These are phyloP conservation scores for Suillia variegata DNA, from an alignment of 2,888 invertebrate species.

Conservation along the genomic window DNA sequence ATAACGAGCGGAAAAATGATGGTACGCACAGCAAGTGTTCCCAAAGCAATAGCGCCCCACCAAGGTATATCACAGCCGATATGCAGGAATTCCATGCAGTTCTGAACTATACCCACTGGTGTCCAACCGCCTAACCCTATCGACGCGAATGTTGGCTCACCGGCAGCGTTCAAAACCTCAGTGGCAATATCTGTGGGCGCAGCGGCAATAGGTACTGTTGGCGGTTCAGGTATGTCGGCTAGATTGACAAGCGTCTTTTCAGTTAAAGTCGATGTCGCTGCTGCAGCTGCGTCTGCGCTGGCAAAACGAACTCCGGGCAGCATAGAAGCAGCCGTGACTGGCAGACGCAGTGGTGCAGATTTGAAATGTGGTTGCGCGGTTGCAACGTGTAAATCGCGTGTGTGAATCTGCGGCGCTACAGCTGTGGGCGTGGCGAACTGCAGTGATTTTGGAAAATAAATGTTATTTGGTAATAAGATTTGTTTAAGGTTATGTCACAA, in stretches of 20 bases:
- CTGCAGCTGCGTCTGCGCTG: conserved; percentile 35
- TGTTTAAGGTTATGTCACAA: conserved; percentile 53
- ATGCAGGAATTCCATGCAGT: conserved; percentile 82
- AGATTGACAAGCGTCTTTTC: conserved; percentile 39
- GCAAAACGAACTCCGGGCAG: conserved; percentile 39
- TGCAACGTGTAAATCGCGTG: conserved; percentile 42
- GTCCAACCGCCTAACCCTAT: conserved; percentile 83
- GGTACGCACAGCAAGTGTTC: conserved; percentile 78
- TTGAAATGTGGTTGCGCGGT: no score
- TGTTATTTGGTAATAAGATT: conserved; percentile 27
- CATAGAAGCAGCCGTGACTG: no score
- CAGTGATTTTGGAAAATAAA: conserved; percentile 8
- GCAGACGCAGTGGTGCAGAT: conserved; percentile 10
- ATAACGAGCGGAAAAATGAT: conserved; percentile 86
- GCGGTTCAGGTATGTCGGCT: conserved; percentile 50
- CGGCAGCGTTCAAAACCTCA: conserved; percentile 50
- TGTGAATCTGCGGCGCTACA: conserved; percentile 14
- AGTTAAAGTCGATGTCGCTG: conserved; percentile 10
- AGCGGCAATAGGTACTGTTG: conserved; percentile 41
- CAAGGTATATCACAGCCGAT: conserved; percentile 83
- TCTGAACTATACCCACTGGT: conserved; percentile 83
- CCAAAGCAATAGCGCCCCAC: conserved; percentile 87
- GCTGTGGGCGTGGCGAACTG: conserved; percentile 26
- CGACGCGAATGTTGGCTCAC: conserved; percentile 80
- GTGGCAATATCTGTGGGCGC: conserved; percentile 23